These are phyloP conservation scores for Microcaecilia unicolor DNA, from an alignment of 2,797 vertebrate species.

Conservation along the genomic window DNA sequence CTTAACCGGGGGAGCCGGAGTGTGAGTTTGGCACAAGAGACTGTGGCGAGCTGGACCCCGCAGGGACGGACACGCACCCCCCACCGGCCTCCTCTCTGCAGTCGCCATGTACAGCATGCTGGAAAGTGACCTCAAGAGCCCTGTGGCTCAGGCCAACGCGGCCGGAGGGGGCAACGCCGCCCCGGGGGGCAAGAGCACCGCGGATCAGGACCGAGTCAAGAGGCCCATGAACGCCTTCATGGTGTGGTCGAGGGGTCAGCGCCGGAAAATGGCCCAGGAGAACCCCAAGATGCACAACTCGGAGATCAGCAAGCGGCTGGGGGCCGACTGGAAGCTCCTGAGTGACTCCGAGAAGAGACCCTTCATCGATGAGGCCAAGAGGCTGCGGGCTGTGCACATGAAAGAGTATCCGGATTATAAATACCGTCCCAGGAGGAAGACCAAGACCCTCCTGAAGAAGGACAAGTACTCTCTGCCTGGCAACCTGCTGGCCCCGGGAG, in stretches of 20 bases:
- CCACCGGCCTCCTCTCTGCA: constrained; percentile 46
- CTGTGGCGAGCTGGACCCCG: not conserved
- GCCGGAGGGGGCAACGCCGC: constrained; percentile 13
- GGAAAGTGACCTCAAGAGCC: constrained; percentile 88
- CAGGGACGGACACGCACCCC: constrained; percentile 1
- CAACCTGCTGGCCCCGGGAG: constrained; percentile 76
- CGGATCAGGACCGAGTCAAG: constrained; percentile 91
- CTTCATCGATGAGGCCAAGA: constrained; percentile 96
- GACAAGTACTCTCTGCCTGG: constrained; percentile 94
- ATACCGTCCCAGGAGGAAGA: constrained; percentile 96
- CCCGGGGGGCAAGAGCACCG: constrained; percentile 39
- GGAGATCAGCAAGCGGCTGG: constrained; percentile 94
- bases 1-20: constrained; percentile 11
- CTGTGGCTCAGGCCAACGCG: constrained; percentile 69
- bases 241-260: constrained; percentile 94
- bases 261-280: constrained; percentile 95
- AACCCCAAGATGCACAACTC: constrained; percentile 99
- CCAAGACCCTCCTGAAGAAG: constrained; percentile 97
- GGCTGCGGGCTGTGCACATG: constrained; percentile 94
- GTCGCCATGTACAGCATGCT: constrained; percentile 89
- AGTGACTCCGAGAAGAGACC: constrained; percentile 92
- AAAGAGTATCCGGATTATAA: constrained; percentile 99
- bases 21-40: constrained; percentile 53
- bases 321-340: constrained; percentile 96
- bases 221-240: constrained; percentile 98